Evolutionary conservation across 1,140 invertebrate genomes (phyloP).

Genomic region (Aphis gossypii): DNA sequence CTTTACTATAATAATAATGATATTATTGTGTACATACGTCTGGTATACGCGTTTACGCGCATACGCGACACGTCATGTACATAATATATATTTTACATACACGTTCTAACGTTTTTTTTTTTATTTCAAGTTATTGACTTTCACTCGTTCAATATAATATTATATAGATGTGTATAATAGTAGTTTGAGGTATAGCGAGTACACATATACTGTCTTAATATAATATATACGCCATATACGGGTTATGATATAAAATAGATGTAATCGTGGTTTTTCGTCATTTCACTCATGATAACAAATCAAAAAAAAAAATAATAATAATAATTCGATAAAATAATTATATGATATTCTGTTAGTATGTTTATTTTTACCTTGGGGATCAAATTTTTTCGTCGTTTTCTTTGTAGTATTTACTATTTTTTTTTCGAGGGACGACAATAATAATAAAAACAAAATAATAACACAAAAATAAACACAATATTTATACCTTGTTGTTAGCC

Average conservation of each 20-base stretch:
- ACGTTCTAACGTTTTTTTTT: neutral
- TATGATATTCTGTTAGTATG: neutral
- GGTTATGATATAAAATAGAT: neutral
- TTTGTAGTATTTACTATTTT: neutral
- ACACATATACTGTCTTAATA: neutral
- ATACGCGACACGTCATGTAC: no score
- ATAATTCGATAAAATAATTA: neutral
- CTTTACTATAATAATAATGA: neutral
- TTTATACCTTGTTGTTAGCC: neutral
- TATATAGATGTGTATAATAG: neutral
- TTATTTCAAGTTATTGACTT: neutral
- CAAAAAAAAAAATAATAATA: neutral
- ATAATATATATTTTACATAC: neutral
- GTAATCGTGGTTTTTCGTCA: conserved; percentile 8
- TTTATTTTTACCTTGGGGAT: conserved; percentile 18
- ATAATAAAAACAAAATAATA: neutral
- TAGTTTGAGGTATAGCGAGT: neutral
- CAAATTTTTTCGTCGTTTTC: neutral
- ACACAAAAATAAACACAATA: neutral
- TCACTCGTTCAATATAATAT: neutral
- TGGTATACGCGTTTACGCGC: neutral
- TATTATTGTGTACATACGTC: neutral
- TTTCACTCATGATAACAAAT: neutral
- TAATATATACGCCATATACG: neutral
- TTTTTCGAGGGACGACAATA: conserved; percentile 24